These are phyloP conservation scores for Cephus rjabovi DNA, from an alignment of 2,888 invertebrate species.

Conservation along the genomic window DNA sequence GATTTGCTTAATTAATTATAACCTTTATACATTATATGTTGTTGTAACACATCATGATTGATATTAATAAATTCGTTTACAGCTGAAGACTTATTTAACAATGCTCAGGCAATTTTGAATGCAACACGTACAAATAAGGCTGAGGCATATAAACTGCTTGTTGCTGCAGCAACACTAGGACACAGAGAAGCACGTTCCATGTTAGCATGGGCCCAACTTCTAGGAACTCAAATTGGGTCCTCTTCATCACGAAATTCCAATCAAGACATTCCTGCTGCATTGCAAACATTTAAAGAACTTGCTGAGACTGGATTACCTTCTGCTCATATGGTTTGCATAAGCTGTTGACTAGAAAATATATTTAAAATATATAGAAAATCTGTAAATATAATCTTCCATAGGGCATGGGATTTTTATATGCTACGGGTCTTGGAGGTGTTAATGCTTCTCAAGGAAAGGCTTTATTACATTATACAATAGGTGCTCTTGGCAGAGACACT, in stretches of 20 bases:
- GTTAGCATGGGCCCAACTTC: slow-evolving; percentile 89
- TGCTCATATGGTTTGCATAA: slow-evolving; percentile 82
- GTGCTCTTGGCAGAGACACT: slow-evolving; percentile 90
- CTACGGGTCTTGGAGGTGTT: slow-evolving; percentile 83
- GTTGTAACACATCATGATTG: background rate
- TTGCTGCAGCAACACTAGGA: slow-evolving; percentile 83
- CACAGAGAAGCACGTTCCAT: slow-evolving; percentile 85
- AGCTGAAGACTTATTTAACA: slow-evolving; percentile 83
- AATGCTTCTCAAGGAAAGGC: slow-evolving; percentile 90
- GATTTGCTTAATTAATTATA: background rate
- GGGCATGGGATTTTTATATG: slow-evolving; percentile 89
- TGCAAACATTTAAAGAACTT: slow-evolving; percentile 80
- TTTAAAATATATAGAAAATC: background rate
- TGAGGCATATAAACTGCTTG: slow-evolving; percentile 81
- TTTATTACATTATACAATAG: slow-evolving; percentile 91
- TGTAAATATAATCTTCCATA: slow-evolving; percentile 56
- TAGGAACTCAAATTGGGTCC: slow-evolving; percentile 78
- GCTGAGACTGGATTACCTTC: slow-evolving; percentile 83
- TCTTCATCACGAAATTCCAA: slow-evolving; percentile 58
- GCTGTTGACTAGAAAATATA: background rate
- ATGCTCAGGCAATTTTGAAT: slow-evolving; percentile 77
- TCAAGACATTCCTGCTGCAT: slow-evolving; percentile 82
- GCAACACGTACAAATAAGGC: slow-evolving; percentile 79
- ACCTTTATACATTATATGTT: background rate
- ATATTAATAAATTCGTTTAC: slow-evolving; percentile 33